phyloP scores from a whole-genome alignment of 2,113 vertebrate species.

The Semicossyphus pulcher region DNA sequence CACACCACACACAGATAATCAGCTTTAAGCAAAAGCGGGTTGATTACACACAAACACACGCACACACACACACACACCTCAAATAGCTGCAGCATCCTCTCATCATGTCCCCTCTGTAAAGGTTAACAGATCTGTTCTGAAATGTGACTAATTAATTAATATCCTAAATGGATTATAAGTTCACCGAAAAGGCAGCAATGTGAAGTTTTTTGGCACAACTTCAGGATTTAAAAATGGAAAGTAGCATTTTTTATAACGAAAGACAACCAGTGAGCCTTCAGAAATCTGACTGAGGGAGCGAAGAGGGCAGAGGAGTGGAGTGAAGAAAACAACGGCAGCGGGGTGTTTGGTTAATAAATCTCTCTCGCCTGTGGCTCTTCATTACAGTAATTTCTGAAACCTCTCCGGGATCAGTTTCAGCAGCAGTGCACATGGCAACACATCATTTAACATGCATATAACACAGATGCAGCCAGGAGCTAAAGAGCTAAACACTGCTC shows the following conservation, averaged over 20 bases:
- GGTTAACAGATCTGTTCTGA: conserved; percentile 34
- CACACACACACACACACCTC: background rate
- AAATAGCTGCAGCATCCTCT: conserved; percentile 8
- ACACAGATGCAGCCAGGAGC: conserved; percentile 6
- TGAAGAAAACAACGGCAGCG: conserved; percentile 17
- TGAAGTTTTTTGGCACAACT: conserved; percentile 2
- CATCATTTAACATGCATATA: conserved; percentile 39
- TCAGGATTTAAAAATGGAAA: conserved; percentile 18
- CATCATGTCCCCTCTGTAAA: conserved; percentile 17
- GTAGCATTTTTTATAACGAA: background rate
- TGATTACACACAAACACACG: background rate
- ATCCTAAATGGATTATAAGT: conserved; percentile 11
- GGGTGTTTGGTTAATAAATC: conserved; percentile 29
- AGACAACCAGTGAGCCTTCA: background rate
- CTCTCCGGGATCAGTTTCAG: conserved; percentile 6
- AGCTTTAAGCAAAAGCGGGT: background rate
- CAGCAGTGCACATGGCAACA: conserved; percentile 6
- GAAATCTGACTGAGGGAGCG: conserved; percentile 15
- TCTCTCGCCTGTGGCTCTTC: conserved; percentile 28
- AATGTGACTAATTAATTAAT: conserved; percentile 21
- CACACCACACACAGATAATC: background rate
- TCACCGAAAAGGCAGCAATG: background rate
- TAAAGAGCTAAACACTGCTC: conserved; percentile 15
- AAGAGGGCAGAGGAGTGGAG: conserved; percentile 19
- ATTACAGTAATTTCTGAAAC: conserved; percentile 9